Conservation (phyloP, 2,888 invertebrate species). For the Pollenia angustigena region DNA sequence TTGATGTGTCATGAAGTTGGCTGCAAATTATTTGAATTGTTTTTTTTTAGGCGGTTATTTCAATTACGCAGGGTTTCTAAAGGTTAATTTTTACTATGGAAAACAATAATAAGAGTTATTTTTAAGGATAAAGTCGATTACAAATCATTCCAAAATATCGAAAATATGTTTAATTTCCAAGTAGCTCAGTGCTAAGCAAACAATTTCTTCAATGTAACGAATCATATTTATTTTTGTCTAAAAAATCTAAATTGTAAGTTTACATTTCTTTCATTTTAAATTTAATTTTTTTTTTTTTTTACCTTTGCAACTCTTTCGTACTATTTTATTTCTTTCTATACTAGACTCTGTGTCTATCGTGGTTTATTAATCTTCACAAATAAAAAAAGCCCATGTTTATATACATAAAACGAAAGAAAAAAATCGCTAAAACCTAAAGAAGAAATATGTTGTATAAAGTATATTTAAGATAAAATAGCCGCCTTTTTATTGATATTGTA, state of each 20-base stretch:
- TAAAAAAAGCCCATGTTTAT: background rate
- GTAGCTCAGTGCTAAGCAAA: constrained; percentile 54
- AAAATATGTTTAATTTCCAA: background rate
- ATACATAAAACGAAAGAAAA: background rate
- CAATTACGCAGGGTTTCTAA: too few species aligned
- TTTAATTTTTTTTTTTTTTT: constrained; percentile 23
- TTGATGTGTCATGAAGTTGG: too few species aligned
- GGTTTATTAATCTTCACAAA: constrained; percentile 65
- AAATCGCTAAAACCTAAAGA: constrained; percentile 27
- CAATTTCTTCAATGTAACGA: constrained; percentile 62
- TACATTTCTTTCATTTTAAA: constrained; percentile 56
- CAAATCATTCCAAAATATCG: background rate
- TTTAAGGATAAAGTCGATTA: background rate
- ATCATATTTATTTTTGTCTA: constrained; percentile 62
- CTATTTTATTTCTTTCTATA: constrained; percentile 31
- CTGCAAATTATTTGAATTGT: too few species aligned
- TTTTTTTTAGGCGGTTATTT: too few species aligned
- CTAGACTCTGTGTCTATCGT: constrained; percentile 70
- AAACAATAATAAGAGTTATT: background rate
- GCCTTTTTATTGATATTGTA: constrained; percentile 71
- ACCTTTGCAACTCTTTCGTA: background rate
- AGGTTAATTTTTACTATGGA: too few species aligned
- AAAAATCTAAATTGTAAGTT: constrained; percentile 71
- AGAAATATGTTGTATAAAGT: constrained; percentile 69
- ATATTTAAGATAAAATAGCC: constrained; percentile 73